Conservation (phyloP, 2,113 vertebrate species). For the Gnathonemus echidnorhynchus region DNA sequence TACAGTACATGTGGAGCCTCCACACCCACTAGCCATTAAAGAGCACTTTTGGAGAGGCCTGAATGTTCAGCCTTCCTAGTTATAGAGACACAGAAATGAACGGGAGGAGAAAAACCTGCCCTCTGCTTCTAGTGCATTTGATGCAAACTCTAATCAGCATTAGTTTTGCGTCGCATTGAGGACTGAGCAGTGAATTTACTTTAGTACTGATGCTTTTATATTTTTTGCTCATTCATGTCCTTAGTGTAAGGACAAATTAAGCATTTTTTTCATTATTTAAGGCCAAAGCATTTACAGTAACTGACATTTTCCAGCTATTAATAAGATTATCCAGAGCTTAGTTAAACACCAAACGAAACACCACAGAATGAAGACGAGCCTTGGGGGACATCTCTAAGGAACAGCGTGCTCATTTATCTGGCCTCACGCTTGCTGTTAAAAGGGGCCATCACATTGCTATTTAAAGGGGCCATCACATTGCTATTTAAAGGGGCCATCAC, state of each 20-base stretch:
- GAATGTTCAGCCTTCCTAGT: neutral
- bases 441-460: slow-evolving; percentile 35
- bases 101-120: neutral
- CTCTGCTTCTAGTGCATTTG: neutral
- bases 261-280: neutral
- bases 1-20: slow-evolving; percentile 21
- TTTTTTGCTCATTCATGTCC: neutral
- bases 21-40: slow-evolving; percentile 32
- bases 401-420: neutral
- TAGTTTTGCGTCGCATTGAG: neutral
- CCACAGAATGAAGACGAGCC: neutral
- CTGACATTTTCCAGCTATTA: neutral
- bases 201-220: neutral
- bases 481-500: no score
- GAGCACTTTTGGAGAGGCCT: slow-evolving; percentile 9
- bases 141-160: neutral
- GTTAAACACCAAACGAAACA: neutral
- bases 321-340: neutral
- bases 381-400: neutral
- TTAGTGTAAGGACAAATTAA: neutral
- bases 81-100: neutral
- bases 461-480: no score
- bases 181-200: neutral
- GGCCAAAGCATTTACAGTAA: neutral
- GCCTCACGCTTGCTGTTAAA: slow-evolving; percentile 44